Conservation (phyloP, 2,888 invertebrate species). For the Callimorpha dominula region DNA sequence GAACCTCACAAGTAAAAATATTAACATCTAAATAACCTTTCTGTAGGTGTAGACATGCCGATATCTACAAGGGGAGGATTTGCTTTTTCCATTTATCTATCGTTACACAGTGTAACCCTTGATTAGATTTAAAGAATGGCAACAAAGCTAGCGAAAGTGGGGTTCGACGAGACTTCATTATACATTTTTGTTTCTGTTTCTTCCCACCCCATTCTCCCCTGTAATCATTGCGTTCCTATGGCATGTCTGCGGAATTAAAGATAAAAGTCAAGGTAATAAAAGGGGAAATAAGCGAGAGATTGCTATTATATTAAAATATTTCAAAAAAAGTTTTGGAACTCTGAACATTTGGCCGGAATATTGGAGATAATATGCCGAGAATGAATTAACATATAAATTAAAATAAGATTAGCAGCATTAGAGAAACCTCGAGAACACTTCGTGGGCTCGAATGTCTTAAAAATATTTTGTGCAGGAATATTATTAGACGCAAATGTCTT, state of each 20-base stretch:
- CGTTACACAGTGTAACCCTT: slow-evolving; percentile 60
- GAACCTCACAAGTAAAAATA: slow-evolving; percentile 15
- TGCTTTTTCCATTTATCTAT: slow-evolving; percentile 48
- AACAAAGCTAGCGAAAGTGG: slow-evolving; percentile 65
- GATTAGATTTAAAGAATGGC: slow-evolving; percentile 73
- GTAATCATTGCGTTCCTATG: slow-evolving; percentile 71
- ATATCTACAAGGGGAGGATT: slow-evolving; percentile 15
- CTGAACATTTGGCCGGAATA: slow-evolving; percentile 60
- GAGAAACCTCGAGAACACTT: slow-evolving; percentile 52
- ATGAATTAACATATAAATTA: slow-evolving; percentile 73
- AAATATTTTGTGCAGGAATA: slow-evolving; percentile 53
- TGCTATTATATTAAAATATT: slow-evolving; percentile 71
- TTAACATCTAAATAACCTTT: slow-evolving; percentile 26
- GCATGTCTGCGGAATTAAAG: slow-evolving; percentile 72
- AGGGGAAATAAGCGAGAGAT: slow-evolving; percentile 67
- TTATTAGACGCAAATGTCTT: slow-evolving; percentile 29
- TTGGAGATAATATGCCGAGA: slow-evolving; percentile 66
- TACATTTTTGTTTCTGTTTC: slow-evolving; percentile 68
- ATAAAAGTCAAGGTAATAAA: slow-evolving; percentile 72
- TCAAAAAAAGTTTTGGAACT: slow-evolving; percentile 59
- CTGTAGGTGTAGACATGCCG: slow-evolving; percentile 20
- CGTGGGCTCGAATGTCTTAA: slow-evolving; percentile 39
- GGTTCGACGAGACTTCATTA: slow-evolving; percentile 72
- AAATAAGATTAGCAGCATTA: slow-evolving; percentile 68
- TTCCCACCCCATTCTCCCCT: slow-evolving; percentile 61